phyloP scores from a whole-genome alignment of 2,888 invertebrate genomes.

The Pelosia muscerda region DNA sequence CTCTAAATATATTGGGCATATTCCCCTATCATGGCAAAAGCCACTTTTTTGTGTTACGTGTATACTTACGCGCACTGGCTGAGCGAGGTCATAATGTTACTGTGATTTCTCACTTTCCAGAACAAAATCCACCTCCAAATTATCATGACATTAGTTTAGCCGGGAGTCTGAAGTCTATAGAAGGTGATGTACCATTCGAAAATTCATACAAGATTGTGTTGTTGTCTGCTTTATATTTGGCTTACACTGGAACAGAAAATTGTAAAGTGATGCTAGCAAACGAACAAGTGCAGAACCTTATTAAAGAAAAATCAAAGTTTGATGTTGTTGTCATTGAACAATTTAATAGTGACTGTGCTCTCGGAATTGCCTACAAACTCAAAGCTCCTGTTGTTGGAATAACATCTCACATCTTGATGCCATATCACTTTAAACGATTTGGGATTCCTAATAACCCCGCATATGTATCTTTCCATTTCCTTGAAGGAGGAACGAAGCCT shows the following conservation, averaged over 20 bases:
- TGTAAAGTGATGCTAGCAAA: slow-evolving; percentile 74
- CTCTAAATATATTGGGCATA: slow-evolving; percentile 87
- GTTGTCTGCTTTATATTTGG: slow-evolving; percentile 52
- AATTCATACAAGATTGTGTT: slow-evolving; percentile 62
- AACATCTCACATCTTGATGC: slow-evolving; percentile 87
- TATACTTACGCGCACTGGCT: slow-evolving; percentile 87
- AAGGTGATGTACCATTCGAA: slow-evolving; percentile 59
- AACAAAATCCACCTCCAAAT: slow-evolving; percentile 76
- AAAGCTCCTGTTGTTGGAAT: slow-evolving; percentile 87
- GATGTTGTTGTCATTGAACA: slow-evolving; percentile 90
- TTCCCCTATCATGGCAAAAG: slow-evolving; percentile 90
- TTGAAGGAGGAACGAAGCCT: slow-evolving; percentile 78
- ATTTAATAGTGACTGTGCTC: slow-evolving; percentile 91
- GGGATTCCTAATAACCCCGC: slow-evolving; percentile 87
- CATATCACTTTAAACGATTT: slow-evolving; percentile 87
- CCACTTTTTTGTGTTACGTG: slow-evolving; percentile 89
- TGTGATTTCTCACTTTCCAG: slow-evolving; percentile 89
- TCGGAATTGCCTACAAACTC: slow-evolving; percentile 89
- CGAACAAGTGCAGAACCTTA: slow-evolving; percentile 68
- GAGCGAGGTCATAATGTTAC: slow-evolving; percentile 89
- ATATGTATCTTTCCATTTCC: slow-evolving; percentile 84
- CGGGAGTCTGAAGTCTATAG: slow-evolving; percentile 58
- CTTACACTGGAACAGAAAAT: slow-evolving; percentile 59
- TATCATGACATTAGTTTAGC: slow-evolving; percentile 88
- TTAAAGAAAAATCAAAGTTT: slow-evolving; percentile 83